phyloP scores from a whole-genome alignment of 2,888 invertebrate species.

The Nephrotoma flavescens region DNA sequence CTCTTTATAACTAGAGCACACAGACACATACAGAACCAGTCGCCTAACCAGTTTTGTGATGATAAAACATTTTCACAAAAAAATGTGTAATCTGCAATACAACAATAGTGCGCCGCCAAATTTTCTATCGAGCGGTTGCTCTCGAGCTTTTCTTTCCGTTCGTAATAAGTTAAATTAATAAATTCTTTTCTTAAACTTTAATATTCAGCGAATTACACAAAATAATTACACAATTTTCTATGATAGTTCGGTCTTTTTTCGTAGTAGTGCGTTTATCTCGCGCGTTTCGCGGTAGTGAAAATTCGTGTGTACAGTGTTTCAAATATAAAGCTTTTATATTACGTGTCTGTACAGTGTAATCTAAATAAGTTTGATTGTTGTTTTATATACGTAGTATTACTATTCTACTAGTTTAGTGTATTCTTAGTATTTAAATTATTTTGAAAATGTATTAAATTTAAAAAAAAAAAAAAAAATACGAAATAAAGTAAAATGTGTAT shows the following conservation, averaged over 20 bases:
- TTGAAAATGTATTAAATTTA: not conserved
- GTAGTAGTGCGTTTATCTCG: not conserved
- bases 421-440: not conserved
- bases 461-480: not conserved
- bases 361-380: not conserved
- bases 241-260: not conserved
- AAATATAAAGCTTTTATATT: not conserved
- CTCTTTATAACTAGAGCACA: not conserved
- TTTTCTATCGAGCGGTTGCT: not conserved
- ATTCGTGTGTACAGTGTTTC: not conserved
- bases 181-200: not conserved
- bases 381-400: not conserved
- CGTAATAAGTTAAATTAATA: not conserved
- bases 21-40: not conserved
- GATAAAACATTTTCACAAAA: not conserved
- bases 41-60: not conserved
- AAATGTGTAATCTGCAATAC: not conserved
- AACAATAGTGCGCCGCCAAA: not conserved
- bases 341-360: not conserved
- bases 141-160: not conserved
- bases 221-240: not conserved
- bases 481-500: not conserved
- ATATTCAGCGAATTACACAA: not conserved
- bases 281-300: not conserved
- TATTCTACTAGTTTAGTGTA: not conserved